Evolutionary conservation across 2,888 invertebrate genomes (phyloP).

Genomic region (Scaptomyza cyrtandrae): DNA sequence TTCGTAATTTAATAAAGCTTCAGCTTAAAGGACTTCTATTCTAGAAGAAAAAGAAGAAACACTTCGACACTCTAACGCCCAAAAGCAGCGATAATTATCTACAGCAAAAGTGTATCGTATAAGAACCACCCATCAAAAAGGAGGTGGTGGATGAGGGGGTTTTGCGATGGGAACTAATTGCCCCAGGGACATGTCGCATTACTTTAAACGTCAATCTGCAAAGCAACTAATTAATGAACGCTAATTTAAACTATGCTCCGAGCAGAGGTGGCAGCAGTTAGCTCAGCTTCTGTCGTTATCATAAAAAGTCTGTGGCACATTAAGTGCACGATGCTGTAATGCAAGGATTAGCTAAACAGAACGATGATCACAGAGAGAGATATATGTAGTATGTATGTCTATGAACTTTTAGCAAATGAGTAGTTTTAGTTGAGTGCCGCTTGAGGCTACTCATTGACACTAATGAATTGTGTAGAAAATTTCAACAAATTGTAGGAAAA

Average conservation of each 20-base stretch:
- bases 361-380: background rate
- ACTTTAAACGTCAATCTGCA: constrained; percentile 70
- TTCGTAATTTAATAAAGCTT: constrained; percentile 38
- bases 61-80: constrained; percentile 34
- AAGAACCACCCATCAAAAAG: no score
- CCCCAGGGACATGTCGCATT: constrained; percentile 59
- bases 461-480: background rate
- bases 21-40: constrained; percentile 6
- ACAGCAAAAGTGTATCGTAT: constrained; percentile 18
- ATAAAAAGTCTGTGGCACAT: constrained; percentile 64
- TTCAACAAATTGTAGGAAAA: background rate
- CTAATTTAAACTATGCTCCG: constrained; percentile 61
- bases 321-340: constrained; percentile 53
- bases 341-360: constrained; percentile 50
- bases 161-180: constrained; percentile 47
- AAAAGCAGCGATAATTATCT: constrained; percentile 50
- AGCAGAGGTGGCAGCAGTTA: constrained; percentile 22
- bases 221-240: constrained; percentile 71
- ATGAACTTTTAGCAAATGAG: background rate
- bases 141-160: background rate
- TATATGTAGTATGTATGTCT: constrained; percentile 8
- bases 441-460: background rate
- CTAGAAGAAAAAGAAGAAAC: constrained; percentile 7
- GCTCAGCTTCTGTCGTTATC: constrained; percentile 31
- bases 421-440: background rate